phyloP scores from a whole-genome alignment of 2,113 vertebrate species.

The Rhinolophus ferrumequinum region DNA sequence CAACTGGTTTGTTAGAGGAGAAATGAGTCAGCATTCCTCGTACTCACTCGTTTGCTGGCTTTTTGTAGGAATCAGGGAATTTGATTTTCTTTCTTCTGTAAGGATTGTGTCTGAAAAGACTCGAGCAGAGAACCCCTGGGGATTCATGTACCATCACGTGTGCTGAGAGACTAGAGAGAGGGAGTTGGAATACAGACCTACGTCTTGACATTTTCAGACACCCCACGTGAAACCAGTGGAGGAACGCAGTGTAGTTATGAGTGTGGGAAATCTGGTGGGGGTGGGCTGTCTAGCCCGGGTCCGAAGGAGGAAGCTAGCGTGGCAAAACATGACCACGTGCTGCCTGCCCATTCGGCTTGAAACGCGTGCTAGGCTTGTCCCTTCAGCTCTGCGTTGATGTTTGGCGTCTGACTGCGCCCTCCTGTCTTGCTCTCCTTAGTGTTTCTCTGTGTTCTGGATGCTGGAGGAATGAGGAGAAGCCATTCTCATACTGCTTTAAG shows the following conservation, averaged over 20 bases:
- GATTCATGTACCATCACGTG: background rate
- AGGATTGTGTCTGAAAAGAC: background rate
- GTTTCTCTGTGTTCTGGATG: background rate
- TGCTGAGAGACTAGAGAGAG: background rate
- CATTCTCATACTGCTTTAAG: background rate
- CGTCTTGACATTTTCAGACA: background rate
- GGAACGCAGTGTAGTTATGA: background rate
- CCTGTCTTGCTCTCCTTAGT: fast-evolving
- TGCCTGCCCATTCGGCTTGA: background rate
- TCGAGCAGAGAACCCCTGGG: background rate
- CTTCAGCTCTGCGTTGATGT: background rate
- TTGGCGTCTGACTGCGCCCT: background rate
- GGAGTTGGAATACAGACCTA: background rate
- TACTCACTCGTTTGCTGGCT: background rate
- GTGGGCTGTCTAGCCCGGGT: background rate
- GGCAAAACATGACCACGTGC: fast-evolving
- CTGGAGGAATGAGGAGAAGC: background rate
- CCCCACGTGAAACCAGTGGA: fast-evolving
- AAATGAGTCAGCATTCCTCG: background rate
- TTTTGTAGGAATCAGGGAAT: background rate
- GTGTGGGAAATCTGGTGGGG: background rate
- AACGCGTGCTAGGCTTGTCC: background rate
- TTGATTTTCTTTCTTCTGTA: background rate
- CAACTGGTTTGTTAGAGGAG: background rate
- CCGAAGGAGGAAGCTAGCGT: background rate